Percentiles rank a stretch among this genome's conserved stretches.
Evolutionary conservation across 2,888 invertebrate species (phyloP).

Genomic region (Drosophila mimetica): DNA sequence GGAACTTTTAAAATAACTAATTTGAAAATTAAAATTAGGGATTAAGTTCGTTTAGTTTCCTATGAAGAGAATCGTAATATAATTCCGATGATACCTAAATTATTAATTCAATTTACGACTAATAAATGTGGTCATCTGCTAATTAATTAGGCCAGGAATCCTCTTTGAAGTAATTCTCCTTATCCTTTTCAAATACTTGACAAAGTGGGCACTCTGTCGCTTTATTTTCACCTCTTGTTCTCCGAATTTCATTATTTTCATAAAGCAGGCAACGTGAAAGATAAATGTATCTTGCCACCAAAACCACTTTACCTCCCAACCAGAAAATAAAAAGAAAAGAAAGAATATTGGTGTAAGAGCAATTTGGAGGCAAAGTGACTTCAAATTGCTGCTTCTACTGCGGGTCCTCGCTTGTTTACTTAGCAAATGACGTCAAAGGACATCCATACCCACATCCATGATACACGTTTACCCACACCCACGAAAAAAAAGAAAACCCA

Average conservation of each 20-base stretch:
- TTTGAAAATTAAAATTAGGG: too few relatives aligned
- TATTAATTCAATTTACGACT: not conserved
- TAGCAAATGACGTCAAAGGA: slow-evolving; percentile 71
- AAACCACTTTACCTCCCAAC: not conserved
- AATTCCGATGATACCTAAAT: too few relatives aligned
- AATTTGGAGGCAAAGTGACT: slow-evolving; percentile 50
- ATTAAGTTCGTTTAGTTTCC: too few relatives aligned
- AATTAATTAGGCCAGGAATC: not conserved
- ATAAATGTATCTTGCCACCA: slow-evolving; percentile 19
- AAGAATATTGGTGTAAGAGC: slow-evolving; percentile 50
- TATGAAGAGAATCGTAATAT: too few relatives aligned
- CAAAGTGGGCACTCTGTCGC: not conserved
- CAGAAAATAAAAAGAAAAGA: slow-evolving; percentile 5
- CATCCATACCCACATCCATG: slow-evolving; percentile 42
- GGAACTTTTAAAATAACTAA: too few relatives aligned
- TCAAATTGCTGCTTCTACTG: slow-evolving; percentile 39
- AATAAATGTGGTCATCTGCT: not conserved
- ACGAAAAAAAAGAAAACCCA: not conserved
- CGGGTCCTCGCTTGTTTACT: slow-evolving; percentile 49
- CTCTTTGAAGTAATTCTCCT: not conserved
- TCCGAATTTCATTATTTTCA: slow-evolving; percentile 21
- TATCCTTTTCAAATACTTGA: not conserved
- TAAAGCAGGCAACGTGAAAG: slow-evolving; percentile 3
- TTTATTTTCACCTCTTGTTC: slow-evolving; percentile 7
- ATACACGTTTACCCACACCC: slow-evolving; percentile 1